Percentiles rank a stretch among this genome's conserved stretches.
Conservation (phyloP, 1,140 invertebrate genomes). For the Trinorchestia longiramus region DNA sequence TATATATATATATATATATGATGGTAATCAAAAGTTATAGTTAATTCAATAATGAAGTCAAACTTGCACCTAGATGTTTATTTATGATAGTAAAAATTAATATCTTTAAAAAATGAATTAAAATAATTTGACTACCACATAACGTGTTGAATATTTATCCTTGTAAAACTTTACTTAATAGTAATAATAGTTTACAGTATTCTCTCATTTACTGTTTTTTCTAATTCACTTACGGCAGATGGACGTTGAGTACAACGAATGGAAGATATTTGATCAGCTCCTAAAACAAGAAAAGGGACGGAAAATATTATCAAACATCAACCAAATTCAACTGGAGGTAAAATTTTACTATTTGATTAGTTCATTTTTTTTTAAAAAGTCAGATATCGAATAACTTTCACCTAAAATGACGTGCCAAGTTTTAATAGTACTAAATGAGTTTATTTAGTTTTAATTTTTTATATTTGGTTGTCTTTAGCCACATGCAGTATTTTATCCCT, state of each 20-base stretch:
- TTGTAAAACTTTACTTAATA: not conserved
- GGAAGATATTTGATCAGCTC: slow-evolving; percentile 59
- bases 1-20: no score
- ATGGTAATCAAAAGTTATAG: no score
- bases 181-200: not conserved
- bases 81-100: no score
- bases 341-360: not conserved
- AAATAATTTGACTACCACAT: no score
- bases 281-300: slow-evolving; percentile 49
- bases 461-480: no score
- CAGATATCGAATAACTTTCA: not conserved
- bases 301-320: slow-evolving; percentile 44
- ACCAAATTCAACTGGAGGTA: slow-evolving; percentile 62
- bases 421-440: not conserved
- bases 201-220: not conserved
- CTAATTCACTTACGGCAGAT: not conserved
- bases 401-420: not conserved
- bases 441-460: no score
- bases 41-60: no score
- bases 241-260: slow-evolving; percentile 65
- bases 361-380: not conserved
- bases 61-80: no score
- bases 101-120: no score
- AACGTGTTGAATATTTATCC: no score
- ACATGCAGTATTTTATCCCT: no score